These are phyloP conservation scores for Chymomyza procnemis DNA, from an alignment of 2,888 invertebrate genomes.

Conservation along the genomic window DNA sequence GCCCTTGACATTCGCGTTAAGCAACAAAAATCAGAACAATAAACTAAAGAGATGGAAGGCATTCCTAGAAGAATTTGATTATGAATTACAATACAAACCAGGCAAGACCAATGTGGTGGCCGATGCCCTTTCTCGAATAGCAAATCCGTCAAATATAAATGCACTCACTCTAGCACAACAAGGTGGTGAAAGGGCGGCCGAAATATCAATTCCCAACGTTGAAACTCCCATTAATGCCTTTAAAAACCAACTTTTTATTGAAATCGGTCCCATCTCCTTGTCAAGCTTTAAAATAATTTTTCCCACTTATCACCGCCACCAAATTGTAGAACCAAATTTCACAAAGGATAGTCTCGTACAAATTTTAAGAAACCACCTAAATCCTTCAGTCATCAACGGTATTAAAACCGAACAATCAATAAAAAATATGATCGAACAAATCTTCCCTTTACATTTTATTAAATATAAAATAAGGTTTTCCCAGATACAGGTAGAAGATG, in stretches of 20 bases:
- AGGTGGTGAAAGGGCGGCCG: conserved; percentile 25
- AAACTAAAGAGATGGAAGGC: conserved; percentile 26
- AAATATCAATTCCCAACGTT: conserved; percentile 21
- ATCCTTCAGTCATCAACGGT: no score
- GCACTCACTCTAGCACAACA: conserved; percentile 20
- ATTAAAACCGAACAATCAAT: no score
- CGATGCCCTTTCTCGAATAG: conserved; percentile 18
- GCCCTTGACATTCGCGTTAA: conserved; percentile 16
- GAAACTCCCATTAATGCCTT: conserved; percentile 28
- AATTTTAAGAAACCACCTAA: no score
- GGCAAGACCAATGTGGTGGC: conserved; percentile 23
- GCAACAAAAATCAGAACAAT: conserved; percentile 16
- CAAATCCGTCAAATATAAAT: conserved; percentile 9
- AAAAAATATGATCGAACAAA: no score
- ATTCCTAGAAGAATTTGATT: conserved; percentile 19
- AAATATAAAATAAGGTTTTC: no score
- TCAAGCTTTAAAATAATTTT: no score
- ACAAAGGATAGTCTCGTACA: no score
- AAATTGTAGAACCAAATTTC: no score
- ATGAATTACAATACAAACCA: conserved; percentile 18
- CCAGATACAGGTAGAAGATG: no score
- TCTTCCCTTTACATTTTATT: no score
- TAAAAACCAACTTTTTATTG: conserved; percentile 24
- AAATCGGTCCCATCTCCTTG: no score
- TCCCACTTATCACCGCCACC: no score